phyloP scores from a whole-genome alignment of 2,113 vertebrate genomes.

The Rallus limicola region DNA sequence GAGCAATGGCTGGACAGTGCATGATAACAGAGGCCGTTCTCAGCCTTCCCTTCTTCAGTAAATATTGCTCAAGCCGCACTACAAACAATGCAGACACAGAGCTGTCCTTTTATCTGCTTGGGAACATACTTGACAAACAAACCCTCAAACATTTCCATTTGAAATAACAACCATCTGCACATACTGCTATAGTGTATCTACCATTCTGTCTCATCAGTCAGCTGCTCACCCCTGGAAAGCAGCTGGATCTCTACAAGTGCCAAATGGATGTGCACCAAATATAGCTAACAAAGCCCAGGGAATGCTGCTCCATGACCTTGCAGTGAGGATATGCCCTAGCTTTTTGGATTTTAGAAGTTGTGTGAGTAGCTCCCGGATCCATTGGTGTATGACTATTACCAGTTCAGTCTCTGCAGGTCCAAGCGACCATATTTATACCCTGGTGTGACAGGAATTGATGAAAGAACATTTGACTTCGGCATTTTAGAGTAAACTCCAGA shows the following conservation, averaged over 20 bases:
- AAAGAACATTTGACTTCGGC: background rate
- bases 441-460: background rate
- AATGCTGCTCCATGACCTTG: background rate
- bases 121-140: background rate
- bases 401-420: background rate
- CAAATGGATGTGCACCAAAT: background rate
- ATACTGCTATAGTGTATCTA: background rate
- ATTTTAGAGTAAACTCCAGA: background rate
- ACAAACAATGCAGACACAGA: background rate
- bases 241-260: background rate
- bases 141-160: background rate
- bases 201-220: background rate
- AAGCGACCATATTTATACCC: background rate
- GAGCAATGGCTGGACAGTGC: too few species aligned
- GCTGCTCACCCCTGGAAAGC: slow-evolving; percentile 3
- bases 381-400: fast-evolving
- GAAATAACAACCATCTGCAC: background rate
- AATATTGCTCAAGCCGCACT: background rate
- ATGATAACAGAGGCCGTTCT: background rate
- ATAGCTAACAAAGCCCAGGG: background rate
- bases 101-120: background rate
- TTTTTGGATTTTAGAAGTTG: background rate
- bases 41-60: background rate
- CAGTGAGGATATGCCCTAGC: background rate
- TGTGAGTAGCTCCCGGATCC: background rate